Evolutionary conservation across 1,140 invertebrate species (phyloP).

Genomic region (Ericerus pela): DNA sequence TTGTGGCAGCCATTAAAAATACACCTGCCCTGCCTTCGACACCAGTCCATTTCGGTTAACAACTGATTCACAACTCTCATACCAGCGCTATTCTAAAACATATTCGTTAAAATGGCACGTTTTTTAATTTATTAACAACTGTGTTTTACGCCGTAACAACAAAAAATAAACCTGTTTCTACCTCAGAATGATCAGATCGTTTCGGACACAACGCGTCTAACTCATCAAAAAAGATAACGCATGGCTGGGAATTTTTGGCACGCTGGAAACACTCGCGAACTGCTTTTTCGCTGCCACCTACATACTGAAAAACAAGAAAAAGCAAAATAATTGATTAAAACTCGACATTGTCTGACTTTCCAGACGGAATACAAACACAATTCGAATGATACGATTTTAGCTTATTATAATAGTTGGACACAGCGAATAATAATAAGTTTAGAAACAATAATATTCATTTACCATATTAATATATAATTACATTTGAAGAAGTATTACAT

Average conservation of each 20-base stretch:
- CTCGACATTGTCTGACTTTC: background rate
- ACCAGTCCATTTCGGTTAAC: slow-evolving; percentile 97
- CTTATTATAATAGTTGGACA: no score
- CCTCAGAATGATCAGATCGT: slow-evolving; percentile 55
- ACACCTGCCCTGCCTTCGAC: slow-evolving; percentile 64
- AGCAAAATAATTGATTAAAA: slow-evolving; percentile 6
- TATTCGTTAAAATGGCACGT: background rate
- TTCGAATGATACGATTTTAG: no score
- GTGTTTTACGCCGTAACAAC: background rate
- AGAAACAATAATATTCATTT: no score
- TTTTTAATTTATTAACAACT: background rate
- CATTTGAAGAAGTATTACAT: no score
- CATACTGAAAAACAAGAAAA: slow-evolving; percentile 55
- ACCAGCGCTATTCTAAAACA: slow-evolving; percentile 4
- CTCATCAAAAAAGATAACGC: slow-evolving; percentile 99
- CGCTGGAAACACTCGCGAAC: slow-evolving; percentile 88
- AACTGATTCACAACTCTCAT: slow-evolving; percentile 86
- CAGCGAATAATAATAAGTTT: no score
- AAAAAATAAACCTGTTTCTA: slow-evolving; percentile 22
- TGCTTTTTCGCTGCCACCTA: slow-evolving; percentile 95
- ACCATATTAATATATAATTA: no score
- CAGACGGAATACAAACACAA: background rate
- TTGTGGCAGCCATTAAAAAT: slow-evolving; percentile 90
- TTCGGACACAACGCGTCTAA: slow-evolving; percentile 91
- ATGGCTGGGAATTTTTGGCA: slow-evolving; percentile 86